Evolutionary conservation across 2,113 vertebrate species (phyloP), one percentile per base, ranked within the genome.

Genomic region (Atractosteus spatula): DNA sequence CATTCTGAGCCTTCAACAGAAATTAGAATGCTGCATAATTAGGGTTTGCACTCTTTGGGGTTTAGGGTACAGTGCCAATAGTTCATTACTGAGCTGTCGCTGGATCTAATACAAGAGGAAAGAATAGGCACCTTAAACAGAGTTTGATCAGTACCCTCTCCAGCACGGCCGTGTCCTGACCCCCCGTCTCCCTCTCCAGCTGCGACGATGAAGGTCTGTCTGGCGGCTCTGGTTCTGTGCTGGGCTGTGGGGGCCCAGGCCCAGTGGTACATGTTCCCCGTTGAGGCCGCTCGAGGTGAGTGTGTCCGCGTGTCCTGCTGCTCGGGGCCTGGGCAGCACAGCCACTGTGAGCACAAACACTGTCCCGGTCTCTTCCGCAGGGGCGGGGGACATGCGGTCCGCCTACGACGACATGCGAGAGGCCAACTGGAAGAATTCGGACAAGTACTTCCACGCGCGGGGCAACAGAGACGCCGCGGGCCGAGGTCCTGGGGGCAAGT

Each of bases 361-460:
- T 42, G 5, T 7, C 29, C 13, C 11, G 13, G 47, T 43, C 57
- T 11, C 55, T 11, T 13, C 44, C n/a, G 12, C 69, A 86, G 82
- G 83, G 64, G 12, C 71, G 10, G 0, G 0, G 14, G 83, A 84
- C 67, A 85, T 86, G 83, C 41, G 0, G 41, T 12, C 0, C 11
- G 80, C 83, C 42, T 82, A 86, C 45, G 0, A 0, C 0, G 45
- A 86, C 12, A 80, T 85, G 83, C 78, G 0, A 57, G 2, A 77
- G 0, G 74, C 83, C 54, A 81, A 83, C 70, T 78, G 3, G 14
- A 80, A 12, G 44, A 0, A 65, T 11, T 42, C 84, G 6, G 81
- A 87, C 75, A 83, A 85, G 67, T 87, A 86, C 77, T 87, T 87
- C 66, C 84, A 87, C 41, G 79, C 85, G 13, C 84, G 78, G 44